Evolutionary conservation across 37 sponge, comb jelly and placozoan genomes (phyloP), one percentile per base, ranked within the genome.

Genomic region (Amphimedon queenslandica): DNA sequence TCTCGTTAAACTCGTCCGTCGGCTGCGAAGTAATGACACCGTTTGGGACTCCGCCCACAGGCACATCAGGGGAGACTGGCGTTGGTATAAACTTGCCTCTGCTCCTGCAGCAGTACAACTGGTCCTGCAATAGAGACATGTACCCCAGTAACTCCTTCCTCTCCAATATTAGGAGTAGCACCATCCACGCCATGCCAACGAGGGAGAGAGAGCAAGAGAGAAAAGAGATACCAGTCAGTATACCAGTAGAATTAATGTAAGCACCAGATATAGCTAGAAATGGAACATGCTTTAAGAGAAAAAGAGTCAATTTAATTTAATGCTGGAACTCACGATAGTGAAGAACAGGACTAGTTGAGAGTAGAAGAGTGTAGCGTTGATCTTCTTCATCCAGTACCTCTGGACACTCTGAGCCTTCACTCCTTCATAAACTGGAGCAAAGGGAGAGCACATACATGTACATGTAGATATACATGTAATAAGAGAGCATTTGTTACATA

Each of bases 311-410:
- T 47, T 47, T 47, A 47, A 53, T 21, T 20, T 21, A 13, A 13
- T 13, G 13, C 55, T 21, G 18, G 20, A 53, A n/a, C n/a, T n/a
- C n/a, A n/a, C n/a, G n/a, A n/a, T n/a, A n/a, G n/a, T n/a, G 21
- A 69, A 4, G 6, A 87, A 63, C 0, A 51, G 58, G 2, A 55
- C 3, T 0, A 88, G 88, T 53, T 82, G 83, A 24, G 42, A 57
- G 33, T 88, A 78, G 56, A 88, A 82, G 63, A 80, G 77, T n/a
- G 58, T 56, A 31, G 75, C 69, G 16, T 88, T 88, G 42, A 82
- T 78, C 55, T 70, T 55, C 6, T 57, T 55, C 0, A 82, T 37
- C 83, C 83, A 88, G 32, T 57, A 77, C 37, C 75, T 66, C 27
- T 68, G 76, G 11, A 68, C 57, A 28, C 34, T 32, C 37, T 34